Percentiles rank a stretch among this genome's conserved stretches.
Evolutionary conservation across 2,797 vertebrate genomes (phyloP).

Genomic region (Chaetophractus vellerosus): DNA sequence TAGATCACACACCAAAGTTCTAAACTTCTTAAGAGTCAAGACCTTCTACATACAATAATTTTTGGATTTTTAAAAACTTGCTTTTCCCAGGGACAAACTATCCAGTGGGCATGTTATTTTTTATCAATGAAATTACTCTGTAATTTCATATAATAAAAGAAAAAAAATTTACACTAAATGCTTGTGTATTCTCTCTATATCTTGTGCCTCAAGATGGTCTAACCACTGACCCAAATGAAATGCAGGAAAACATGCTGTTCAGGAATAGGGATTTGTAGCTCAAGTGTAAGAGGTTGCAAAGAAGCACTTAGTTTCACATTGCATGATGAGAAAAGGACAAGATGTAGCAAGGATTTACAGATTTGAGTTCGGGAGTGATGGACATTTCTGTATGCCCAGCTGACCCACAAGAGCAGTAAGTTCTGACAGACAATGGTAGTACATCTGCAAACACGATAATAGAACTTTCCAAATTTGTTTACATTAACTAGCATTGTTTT

Average conservation of each 20-base stretch:
- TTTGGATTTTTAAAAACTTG: not conserved
- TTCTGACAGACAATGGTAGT: not conserved
- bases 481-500: not conserved
- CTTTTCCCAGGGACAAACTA: not conserved
- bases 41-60: not conserved
- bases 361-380: not conserved
- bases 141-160: not conserved
- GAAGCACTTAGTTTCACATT: not conserved
- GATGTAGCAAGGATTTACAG: no score
- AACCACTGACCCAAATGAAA: not conserved
- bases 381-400: not conserved
- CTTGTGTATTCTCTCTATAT: not conserved
- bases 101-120: not conserved
- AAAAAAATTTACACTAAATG: not conserved
- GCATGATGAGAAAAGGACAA: not conserved
- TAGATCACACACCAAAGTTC: not conserved
- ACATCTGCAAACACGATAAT: not conserved
- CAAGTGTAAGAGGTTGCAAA: not conserved
- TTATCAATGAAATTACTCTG: not conserved
- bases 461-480: not conserved
- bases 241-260: rapidly evolving
- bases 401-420: not conserved
- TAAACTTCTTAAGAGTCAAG: not conserved
- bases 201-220: not conserved
- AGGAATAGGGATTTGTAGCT: not conserved